Base-by-base conservation (phyloP, 1,140 invertebrate species). In the Carposina sasakii region DNA sequence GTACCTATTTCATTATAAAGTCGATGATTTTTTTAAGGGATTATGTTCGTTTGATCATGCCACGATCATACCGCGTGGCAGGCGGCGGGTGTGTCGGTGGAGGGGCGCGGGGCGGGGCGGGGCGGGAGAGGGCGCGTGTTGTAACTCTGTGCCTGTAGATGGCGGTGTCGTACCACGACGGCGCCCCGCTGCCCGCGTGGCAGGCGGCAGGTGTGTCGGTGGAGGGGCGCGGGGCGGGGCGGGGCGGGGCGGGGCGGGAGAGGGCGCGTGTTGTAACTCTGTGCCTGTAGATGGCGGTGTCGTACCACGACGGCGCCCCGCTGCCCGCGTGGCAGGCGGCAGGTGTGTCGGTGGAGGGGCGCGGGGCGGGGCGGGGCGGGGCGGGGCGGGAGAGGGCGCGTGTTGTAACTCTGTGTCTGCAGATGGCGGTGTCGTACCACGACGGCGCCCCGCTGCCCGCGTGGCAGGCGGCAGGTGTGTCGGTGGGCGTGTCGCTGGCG, bases 271-370 rank as follows among this genome's bases (percentile, higher is more conserved):
- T n/a, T n/a, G n/a, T n/a, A n/a, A n/a, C n/a, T n/a, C n/a, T n/a
- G n/a, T n/a, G n/a, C n/a, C n/a, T n/a, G n/a, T n/a, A 81, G 77
- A 81, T 81, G 77, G 75, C 65, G 54, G 77, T 77, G 17, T 78
- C 77, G 12, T 81, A 76, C 63, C 77, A 81, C 68, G 77, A 81
- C 54, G 77, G 77, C 20, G 73, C 75, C 0, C 73, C 61, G 21
- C 55, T 81, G 20, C 67, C 75, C 5, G 26, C 34, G 42, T 77
- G 73, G 77, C 71, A 61, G 28, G 73, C 77, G 50, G 58, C 55
- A 5, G 68, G 73, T 40, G 67, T 76, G 48, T 54, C 64, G n/a
- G 52, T 79, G 54, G 76, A 81, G 59, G 76, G 77, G 1, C 63
- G 77, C 22, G 70, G 70, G n/a, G n/a, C n/a, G n/a, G n/a, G n/a